Base-by-base conservation (phyloP, 2,888 invertebrate genomes). In the Orthosia cruda region DNA sequence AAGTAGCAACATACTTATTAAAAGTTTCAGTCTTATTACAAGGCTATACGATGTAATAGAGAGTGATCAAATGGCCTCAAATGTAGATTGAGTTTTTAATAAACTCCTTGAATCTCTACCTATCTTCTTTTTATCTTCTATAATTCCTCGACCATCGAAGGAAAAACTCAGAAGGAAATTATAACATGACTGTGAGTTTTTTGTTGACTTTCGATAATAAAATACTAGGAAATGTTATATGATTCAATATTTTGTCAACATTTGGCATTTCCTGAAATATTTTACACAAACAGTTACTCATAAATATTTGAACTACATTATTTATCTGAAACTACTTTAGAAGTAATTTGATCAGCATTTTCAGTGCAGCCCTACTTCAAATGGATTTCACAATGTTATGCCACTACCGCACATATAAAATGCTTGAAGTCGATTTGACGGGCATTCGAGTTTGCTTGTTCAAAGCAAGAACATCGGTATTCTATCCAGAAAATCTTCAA, bases 311-410 rank as follows among this genome's bases (percentile, higher is more conserved):
- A 74, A 52, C 7, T 32, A 32, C 2, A 18, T 50, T 32, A 55
- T 74, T 54, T 40, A 49, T 23, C 23, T 49, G 16, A 23, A 32
- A 23, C 40, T 7, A 16, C n/a, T 50, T 50, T 23, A 5, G 11
- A 0, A 66, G 11, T 23, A 40, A 49, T 70, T 77, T 40, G 49
- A 54, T 54, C 59, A 77, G 23, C 1, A 63, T 54, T 76, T 76
- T 59, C 59, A 61, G 68, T 3, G 47, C 74, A 84, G 15, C 81
- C 78, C 72, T 81, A 71, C 12, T 18, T 32, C 3, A 57, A 66
- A 67, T 58, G 23, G 23, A 77, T 75, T 75, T 79, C 85, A 71
- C 71, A 81, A 86, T 20, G 18, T 84, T 81, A 49, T 18, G 75
- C 32, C 45, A 81, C 18, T 4, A 23, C 70, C 50, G 13, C 47